phyloP scores from a whole-genome alignment of 2,113 vertebrate species.

The Grammomys dolichurus region DNA sequence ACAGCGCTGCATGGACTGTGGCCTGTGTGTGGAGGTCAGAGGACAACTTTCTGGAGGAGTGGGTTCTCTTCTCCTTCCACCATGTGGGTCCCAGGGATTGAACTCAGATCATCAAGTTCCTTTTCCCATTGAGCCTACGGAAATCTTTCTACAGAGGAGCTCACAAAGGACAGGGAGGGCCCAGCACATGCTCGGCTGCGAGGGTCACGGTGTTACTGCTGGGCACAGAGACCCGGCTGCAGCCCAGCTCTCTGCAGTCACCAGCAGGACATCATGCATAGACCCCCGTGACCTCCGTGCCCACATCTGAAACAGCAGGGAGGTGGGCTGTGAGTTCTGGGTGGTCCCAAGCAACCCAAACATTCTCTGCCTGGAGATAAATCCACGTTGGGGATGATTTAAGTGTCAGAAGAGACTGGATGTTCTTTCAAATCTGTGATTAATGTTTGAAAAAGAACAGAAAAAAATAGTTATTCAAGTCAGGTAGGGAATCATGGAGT shows the following conservation, averaged over 20 bases:
- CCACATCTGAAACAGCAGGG: neutral
- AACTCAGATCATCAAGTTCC: neutral
- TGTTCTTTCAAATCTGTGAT: slow-evolving; percentile 51
- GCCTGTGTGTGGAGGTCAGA: neutral
- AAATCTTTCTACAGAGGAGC: neutral
- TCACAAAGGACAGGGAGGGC: neutral
- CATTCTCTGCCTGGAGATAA: neutral
- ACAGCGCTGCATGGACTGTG: no score
- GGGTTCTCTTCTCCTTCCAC: neutral
- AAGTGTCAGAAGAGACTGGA: slow-evolving; percentile 28
- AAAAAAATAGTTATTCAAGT: slow-evolving; percentile 46
- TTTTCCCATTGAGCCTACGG: neutral
- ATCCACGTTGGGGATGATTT: neutral
- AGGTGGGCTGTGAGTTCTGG: neutral
- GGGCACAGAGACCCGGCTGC: neutral
- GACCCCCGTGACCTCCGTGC: neutral
- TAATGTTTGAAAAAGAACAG: slow-evolving; percentile 53
- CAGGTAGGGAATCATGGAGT: slow-evolving; percentile 5
- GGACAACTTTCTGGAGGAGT: neutral
- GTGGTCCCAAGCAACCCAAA: neutral
- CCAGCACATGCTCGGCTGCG: neutral
- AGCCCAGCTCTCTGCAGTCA: neutral
- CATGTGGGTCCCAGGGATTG: neutral
- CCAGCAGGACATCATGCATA: neutral
- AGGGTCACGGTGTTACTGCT: neutral